Base-by-base conservation (phyloP, 1,140 invertebrate genomes). In the Meloidogyne chitwoodi region DNA sequence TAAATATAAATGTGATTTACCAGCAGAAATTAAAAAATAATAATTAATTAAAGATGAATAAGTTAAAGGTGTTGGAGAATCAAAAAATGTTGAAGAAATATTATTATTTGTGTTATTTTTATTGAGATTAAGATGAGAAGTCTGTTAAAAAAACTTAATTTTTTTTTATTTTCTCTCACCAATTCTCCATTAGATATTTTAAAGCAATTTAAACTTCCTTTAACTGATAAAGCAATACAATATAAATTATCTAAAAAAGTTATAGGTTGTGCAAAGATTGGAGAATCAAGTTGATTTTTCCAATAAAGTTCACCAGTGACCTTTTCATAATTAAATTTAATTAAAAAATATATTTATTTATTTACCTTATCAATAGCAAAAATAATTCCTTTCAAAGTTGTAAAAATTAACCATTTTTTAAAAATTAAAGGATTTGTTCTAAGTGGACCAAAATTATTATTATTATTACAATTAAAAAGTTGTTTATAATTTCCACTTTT, bases 211-310 rank as follows among this genome's bases (percentile, higher is more conserved):
- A 67, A 34, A 8, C 29, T 19, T 11, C 71, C 71, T 34, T 73
- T 73, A 31, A 73, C 71, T 12, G 71, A 64, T n/a, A 61, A 64
- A 29, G 11, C 29, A 22, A 73, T 61, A 22, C 41, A 73, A 56
- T n/a, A 56, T n/a, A n/a, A 56, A n/a, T 27, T 19, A 31, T 64
- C 24, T 0, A 27, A 29, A 29, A 73, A 73, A 19, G 56, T 6
- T 24, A 63, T 73, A 22, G 67, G 48, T 26, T 63, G 41, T 16
- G 75, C 75, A 64, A 76, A 76, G 16, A 76, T 34, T 16, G 75
- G 75, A 3, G 65, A 41, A 74, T 76, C 75, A 12, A 74, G 22
- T 16, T 38, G 44, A 11, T 8, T 34, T 22, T 56, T n/a, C 48
- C 48, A 56, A 56, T 56, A 56, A 56, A 56, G 48, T 56, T 8